These are phyloP conservation scores for Rhipidura dahli DNA, from an alignment of 2,113 vertebrate species.

Conservation along the genomic window DNA sequence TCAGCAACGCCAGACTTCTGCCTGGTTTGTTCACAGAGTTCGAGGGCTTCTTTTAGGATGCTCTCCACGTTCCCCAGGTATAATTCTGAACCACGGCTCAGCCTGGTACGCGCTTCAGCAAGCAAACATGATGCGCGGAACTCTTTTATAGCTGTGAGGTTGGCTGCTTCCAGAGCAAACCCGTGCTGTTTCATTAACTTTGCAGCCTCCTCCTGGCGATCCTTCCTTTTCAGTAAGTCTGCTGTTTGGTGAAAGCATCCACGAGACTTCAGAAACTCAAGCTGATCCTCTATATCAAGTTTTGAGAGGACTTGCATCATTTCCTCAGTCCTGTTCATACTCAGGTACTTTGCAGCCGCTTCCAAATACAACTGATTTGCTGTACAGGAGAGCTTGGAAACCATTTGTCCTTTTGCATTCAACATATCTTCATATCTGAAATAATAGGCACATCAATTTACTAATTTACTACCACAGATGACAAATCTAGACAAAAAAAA, in stretches of 20 bases:
- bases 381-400: slow-evolving; percentile 69
- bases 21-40: slow-evolving; percentile 63
- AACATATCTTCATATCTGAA: slow-evolving; percentile 72
- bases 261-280: slow-evolving; percentile 76
- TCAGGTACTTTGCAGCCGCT: slow-evolving; percentile 76
- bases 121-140: slow-evolving; percentile 75
- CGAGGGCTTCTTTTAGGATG: slow-evolving; percentile 66
- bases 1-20: slow-evolving; percentile 68
- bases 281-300: slow-evolving; percentile 74
- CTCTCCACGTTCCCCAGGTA: neutral
- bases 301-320: slow-evolving; percentile 78
- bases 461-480: neutral
- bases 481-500: neutral
- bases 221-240: slow-evolving; percentile 70
- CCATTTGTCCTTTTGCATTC: slow-evolving; percentile 37
- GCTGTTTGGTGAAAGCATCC: slow-evolving; percentile 69
- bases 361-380: slow-evolving; percentile 76
- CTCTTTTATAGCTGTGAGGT: slow-evolving; percentile 66
- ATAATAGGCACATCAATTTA: neutral
- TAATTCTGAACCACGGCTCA: neutral
- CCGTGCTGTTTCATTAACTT: slow-evolving; percentile 77
- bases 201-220: slow-evolving; percentile 77
- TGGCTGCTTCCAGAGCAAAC: slow-evolving; percentile 72
- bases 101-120: slow-evolving; percentile 57
- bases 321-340: slow-evolving; percentile 63